Conservation (phyloP, 2,797 vertebrate genomes). For the Galago senegalensis region DNA sequence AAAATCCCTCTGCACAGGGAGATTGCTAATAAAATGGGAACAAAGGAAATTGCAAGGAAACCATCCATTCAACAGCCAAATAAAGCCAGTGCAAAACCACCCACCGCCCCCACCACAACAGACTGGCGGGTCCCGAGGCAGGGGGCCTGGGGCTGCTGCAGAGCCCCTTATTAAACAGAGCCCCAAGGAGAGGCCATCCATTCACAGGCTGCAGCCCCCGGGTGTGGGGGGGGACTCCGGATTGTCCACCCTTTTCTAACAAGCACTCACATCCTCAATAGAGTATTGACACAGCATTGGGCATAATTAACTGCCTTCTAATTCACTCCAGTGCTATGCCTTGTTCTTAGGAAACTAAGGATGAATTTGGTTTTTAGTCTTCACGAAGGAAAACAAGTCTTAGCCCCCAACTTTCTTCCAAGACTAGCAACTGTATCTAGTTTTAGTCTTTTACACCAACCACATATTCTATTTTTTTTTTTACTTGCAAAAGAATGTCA, state of each 20-base stretch:
- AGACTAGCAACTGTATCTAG: constrained; percentile 77
- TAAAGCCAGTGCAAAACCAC: constrained; percentile 87
- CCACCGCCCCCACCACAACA: constrained; percentile 83
- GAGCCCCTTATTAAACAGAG: constrained; percentile 89
- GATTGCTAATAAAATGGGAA: constrained; percentile 72
- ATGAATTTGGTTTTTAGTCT: constrained; percentile 89
- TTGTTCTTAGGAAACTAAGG: constrained; percentile 88
- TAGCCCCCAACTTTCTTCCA: constrained; percentile 82
- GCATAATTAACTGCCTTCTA: constrained; percentile 93
- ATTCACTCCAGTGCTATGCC: constrained; percentile 89
- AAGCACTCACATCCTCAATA: constrained; percentile 84
- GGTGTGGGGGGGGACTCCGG: constrained; percentile 75
- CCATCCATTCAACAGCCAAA: constrained; percentile 73
- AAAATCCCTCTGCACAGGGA: constrained; percentile 36
- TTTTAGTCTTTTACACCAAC: constrained; percentile 84
- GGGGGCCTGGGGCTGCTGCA: constrained; percentile 71
- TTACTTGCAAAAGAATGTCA: constrained; percentile 85
- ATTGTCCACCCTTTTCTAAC: constrained; percentile 90
- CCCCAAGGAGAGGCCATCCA: constrained; percentile 89
- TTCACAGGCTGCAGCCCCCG: constrained; percentile 88
- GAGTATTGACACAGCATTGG: constrained; percentile 87
- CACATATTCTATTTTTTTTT: constrained; percentile 80
- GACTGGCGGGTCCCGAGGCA: constrained; percentile 81
- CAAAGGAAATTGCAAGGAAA: constrained; percentile 68
- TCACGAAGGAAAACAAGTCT: constrained; percentile 88